Evolutionary conservation across 2,113 vertebrate species (phyloP), one percentile per base, ranked within the genome.

Genomic region (Channa argus): DNA sequence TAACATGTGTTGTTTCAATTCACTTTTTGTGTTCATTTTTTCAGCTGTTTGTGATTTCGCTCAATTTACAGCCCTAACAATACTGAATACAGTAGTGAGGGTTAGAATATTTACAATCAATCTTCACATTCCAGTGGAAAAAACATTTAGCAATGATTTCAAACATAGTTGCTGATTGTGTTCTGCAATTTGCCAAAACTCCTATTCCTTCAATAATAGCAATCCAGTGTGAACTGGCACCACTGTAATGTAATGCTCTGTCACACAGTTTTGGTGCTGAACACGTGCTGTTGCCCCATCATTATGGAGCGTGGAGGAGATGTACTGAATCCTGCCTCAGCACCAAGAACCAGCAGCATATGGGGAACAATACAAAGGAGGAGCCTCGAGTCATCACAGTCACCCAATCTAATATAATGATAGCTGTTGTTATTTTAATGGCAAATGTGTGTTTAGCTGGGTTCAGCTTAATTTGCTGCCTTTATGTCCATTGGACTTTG

Each of bases 291-390:
- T 36, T 66, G 53, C 75, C 37, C 60, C 71, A 58, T 86, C 77
- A 81, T 82, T 77, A 75, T 37, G 49, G 33, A 64, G 64, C 5
- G 52, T 47, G 60, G 15, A 74, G 61, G 59, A 84, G 84, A 84
- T 84, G 75, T 51, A 65, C 59, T 60, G 54, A 61, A 65, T 56
- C 69, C 83, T 72, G 71, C 54, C 67, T 63, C 39, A 71, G 56
- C 1, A 9, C 10, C 49, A 41, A n/a, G 51, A 34, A 45, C 8
- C 61, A 75, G 41, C 39, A 56, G 47, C 56, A 59, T 11, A 51
- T 44, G 38, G 61, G 36, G 9, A 56, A 61, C 49, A 50, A 68
- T 3, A 41, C 62, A 73, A 53, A 58, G n/a, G 14, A 64, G 6
- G 14, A 33, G 15, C 37, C 55, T 63, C 54, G 56, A 63, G 52